Evolutionary conservation across 1,140 invertebrate genomes (phyloP).

Genomic region (Drosophila erecta): DNA sequence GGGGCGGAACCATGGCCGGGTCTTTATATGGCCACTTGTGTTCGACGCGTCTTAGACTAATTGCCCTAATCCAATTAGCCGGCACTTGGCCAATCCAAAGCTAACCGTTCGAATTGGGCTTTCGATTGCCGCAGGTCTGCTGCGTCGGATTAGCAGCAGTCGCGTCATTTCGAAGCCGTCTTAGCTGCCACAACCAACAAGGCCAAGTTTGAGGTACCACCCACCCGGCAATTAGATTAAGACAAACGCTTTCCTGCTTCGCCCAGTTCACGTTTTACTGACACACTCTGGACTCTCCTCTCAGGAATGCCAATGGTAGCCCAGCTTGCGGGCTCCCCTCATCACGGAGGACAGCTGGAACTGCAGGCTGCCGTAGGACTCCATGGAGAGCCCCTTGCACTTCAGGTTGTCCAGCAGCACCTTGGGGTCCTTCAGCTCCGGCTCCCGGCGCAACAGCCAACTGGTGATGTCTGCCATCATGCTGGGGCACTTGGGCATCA

Average conservation of each 20-base stretch:
- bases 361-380: conserved; percentile 64
- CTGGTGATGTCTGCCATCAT: conserved; percentile 74
- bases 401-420: conserved; percentile 71
- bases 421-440: conserved; percentile 79
- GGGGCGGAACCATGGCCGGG: not conserved
- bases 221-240: conserved; percentile 69
- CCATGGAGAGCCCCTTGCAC: conserved; percentile 74
- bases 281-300: conserved; percentile 1
- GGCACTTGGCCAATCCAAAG: conserved; percentile 70
- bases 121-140: conserved; percentile 65
- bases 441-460: conserved; percentile 74
- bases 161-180: conserved; percentile 33
- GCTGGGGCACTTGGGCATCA: conserved; percentile 68
- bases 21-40: conserved; percentile 71
- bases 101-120: conserved; percentile 45
- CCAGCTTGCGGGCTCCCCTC: conserved; percentile 62
- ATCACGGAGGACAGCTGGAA: conserved; percentile 58
- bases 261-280: conserved; percentile 67
- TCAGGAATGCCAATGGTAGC: conserved; percentile 69
- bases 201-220: conserved; percentile 72
- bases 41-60: conserved; percentile 67
- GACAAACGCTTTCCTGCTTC: conserved; percentile 55
- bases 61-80: conserved; percentile 77
- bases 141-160: conserved; percentile 60
- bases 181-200: conserved; percentile 45